These are phyloP conservation scores for Alcedo atthis DNA, from an alignment of 2,797 vertebrate genomes.

Conservation along the genomic window DNA sequence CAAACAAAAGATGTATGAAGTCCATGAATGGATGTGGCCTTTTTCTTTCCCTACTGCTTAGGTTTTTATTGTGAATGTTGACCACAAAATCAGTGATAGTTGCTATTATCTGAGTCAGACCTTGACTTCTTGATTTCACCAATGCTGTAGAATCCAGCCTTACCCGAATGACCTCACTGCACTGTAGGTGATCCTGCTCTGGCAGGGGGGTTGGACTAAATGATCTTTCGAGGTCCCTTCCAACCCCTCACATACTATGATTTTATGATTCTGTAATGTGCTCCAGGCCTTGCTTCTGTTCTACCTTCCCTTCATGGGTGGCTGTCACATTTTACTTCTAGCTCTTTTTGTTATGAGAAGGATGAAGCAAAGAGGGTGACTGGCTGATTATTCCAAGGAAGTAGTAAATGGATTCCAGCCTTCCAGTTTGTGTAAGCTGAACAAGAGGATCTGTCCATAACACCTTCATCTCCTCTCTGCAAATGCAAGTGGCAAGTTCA, in stretches of 20 bases:
- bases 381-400: background rate
- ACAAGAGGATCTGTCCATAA: background rate
- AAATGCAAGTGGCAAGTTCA: background rate
- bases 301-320: background rate
- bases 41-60: slow-evolving; percentile 28
- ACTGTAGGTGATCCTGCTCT: too few relatives aligned
- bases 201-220: too few relatives aligned
- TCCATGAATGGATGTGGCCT: slow-evolving; percentile 5
- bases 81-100: background rate
- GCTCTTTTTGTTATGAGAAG: background rate
- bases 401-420: background rate
- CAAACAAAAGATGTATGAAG: slow-evolving; percentile 48
- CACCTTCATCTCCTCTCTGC: background rate
- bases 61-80: slow-evolving; percentile 44
- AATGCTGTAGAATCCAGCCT: background rate
- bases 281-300: background rate
- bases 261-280: background rate
- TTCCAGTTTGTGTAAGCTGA: background rate
- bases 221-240: too few relatives aligned
- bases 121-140: background rate
- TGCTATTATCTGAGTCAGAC: background rate
- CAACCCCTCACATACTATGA: too few relatives aligned
- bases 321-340: background rate
- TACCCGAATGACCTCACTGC: background rate
- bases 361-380: background rate